Evolutionary conservation across 2,113 vertebrate species (phyloP).

Genomic region (Saccopteryx leptura): DNA sequence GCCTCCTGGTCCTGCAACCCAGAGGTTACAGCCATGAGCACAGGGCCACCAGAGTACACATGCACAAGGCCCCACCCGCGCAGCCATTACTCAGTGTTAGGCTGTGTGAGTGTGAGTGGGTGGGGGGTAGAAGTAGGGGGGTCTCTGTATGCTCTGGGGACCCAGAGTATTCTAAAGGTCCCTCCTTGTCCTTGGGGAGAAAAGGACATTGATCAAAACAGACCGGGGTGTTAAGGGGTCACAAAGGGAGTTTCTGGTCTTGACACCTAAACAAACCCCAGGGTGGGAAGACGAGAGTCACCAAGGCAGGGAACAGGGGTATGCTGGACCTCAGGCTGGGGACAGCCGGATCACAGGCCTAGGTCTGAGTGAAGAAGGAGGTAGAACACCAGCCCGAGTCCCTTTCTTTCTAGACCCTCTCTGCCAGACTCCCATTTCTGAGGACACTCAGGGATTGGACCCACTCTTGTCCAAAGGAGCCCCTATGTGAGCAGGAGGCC

Average conservation of each 20-base stretch:
- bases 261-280: not conserved
- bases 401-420: not conserved
- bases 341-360: not conserved
- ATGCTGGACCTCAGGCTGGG: not conserved
- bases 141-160: not conserved
- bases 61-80: not conserved
- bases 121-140: not conserved
- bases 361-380: not conserved
- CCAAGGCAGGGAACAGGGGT: not conserved
- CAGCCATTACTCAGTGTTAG: not conserved
- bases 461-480: not conserved
- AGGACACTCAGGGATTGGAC: not conserved
- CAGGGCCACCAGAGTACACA: not conserved
- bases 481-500: not conserved
- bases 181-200: not conserved
- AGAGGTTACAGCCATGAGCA: not conserved
- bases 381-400: not conserved
- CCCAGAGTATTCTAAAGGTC: no score
- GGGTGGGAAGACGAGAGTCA: not conserved
- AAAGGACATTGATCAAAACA: not conserved
- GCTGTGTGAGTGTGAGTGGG: rapidly evolving
- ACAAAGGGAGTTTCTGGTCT: not conserved
- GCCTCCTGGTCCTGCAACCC: not conserved
- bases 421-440: not conserved
- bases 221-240: not conserved